Evolutionary conservation across 2,113 vertebrate genomes (phyloP).

Genomic region (Philantomba maxwellii): DNA sequence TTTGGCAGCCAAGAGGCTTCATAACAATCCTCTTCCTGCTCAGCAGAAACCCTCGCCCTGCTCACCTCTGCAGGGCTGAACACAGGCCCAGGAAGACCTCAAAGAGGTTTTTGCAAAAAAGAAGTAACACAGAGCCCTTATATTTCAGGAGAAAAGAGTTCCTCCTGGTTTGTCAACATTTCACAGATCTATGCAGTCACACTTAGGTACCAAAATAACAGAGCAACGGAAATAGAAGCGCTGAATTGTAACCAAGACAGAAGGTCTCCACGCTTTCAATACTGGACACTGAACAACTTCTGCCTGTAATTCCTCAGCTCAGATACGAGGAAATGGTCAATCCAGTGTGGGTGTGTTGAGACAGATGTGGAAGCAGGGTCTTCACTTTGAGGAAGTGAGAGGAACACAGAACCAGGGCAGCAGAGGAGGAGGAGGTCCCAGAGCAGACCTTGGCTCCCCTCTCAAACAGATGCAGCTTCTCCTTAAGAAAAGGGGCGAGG

Average conservation of each 20-base stretch:
- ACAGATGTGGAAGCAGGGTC: neutral
- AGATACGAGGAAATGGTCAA: neutral
- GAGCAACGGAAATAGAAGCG: neutral
- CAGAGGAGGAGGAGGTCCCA: neutral
- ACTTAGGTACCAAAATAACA: neutral
- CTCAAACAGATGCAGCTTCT: neutral
- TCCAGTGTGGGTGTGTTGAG: neutral
- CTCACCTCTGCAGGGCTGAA: neutral
- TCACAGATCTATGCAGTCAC: neutral
- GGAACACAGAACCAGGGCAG: neutral
- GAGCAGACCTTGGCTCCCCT: neutral
- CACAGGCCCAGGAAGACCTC: neutral
- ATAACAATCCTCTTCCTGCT: neutral
- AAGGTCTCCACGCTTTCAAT: neutral
- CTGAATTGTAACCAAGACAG: neutral
- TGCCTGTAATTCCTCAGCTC: neutral
- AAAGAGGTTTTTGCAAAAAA: neutral
- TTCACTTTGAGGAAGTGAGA: neutral
- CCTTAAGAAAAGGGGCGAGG: neutral
- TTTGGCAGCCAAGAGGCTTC: neutral
- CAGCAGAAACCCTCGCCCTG: neutral
- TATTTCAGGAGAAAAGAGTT: neutral
- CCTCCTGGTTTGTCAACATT: neutral
- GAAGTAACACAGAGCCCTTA: neutral
- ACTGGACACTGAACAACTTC: neutral